Evolutionary conservation across 2,113 vertebrate genomes (phyloP).

Genomic region (Xiphophorus hellerii): DNA sequence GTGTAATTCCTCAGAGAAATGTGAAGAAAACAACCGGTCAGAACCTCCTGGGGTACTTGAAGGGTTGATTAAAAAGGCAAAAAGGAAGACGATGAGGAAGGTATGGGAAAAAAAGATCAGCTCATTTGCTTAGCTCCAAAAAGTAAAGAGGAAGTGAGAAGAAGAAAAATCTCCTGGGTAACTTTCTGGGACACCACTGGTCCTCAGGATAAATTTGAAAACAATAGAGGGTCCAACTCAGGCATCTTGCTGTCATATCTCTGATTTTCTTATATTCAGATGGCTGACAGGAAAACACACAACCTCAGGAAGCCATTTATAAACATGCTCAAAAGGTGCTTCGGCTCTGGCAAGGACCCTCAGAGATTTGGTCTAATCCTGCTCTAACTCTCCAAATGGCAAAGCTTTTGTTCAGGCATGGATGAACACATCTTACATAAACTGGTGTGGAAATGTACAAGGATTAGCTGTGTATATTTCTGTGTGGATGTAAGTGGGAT

Average conservation of each 20-base stretch:
- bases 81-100: not conserved
- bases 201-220: slow-evolving; percentile 16
- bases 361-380: slow-evolving; percentile 65
- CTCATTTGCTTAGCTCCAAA: slow-evolving; percentile 1
- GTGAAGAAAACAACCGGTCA: slow-evolving; percentile 53
- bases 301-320: slow-evolving; percentile 52
- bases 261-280: slow-evolving; percentile 6
- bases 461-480: slow-evolving; percentile 12
- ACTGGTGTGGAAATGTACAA: slow-evolving; percentile 30
- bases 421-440: slow-evolving; percentile 50
- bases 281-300: slow-evolving; percentile 29
- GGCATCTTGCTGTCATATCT: not conserved
- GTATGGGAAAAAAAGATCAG: slow-evolving; percentile 6
- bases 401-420: slow-evolving; percentile 51
- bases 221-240: not conserved
- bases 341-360: slow-evolving; percentile 38
- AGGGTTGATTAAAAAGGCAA: slow-evolving; percentile 23
- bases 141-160: not conserved
- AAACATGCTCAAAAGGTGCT: slow-evolving; percentile 49
- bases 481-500: slow-evolving; percentile 7
- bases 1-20: slow-evolving; percentile 42
- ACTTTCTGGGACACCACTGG: slow-evolving; percentile 5
- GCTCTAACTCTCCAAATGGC: slow-evolving; percentile 48
- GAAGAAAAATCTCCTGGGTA: not conserved
- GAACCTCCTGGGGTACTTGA: slow-evolving; percentile 35